Evolutionary conservation across 2,113 vertebrate genomes (phyloP).

Genomic region (Daubentonia madagascariensis): DNA sequence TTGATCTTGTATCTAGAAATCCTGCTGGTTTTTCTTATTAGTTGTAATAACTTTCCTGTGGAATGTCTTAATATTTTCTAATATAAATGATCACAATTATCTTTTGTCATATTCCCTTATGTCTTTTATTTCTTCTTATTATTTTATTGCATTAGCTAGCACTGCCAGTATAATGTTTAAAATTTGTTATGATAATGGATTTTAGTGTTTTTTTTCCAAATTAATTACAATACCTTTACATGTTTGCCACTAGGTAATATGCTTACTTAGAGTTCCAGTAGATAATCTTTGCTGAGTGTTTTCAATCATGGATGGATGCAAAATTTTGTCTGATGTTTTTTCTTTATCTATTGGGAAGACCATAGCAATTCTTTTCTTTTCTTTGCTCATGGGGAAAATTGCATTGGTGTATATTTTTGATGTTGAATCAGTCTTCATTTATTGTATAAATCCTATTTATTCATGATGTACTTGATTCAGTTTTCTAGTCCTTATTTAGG

Average conservation of each 20-base stretch:
- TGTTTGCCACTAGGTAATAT: background rate
- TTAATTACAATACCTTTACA: background rate
- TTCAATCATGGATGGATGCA: background rate
- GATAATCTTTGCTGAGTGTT: background rate
- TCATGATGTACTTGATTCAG: background rate
- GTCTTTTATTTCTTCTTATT: background rate
- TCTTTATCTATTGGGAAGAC: background rate
- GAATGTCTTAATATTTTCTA: background rate
- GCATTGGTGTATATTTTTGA: background rate
- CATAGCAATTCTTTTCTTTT: background rate
- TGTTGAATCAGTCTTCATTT: background rate
- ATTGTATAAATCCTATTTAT: background rate
- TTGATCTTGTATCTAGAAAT: slow-evolving; percentile 9
- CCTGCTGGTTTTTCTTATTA: slow-evolving; percentile 36
- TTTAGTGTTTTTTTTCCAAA: background rate
- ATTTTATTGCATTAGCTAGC: background rate
- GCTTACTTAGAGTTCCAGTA: background rate
- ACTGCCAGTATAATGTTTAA: too few species aligned
- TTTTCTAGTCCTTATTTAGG: background rate
- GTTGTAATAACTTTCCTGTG: slow-evolving; percentile 16
- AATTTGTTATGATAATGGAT: background rate
- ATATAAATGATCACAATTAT: background rate
- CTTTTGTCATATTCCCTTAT: background rate
- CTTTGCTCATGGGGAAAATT: background rate
- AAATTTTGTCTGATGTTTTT: background rate